Percentiles rank a stretch among this genome's conserved stretches.
phyloP scores from a whole-genome alignment of 2,113 vertebrate genomes.

The Rostratula benghalensis region DNA sequence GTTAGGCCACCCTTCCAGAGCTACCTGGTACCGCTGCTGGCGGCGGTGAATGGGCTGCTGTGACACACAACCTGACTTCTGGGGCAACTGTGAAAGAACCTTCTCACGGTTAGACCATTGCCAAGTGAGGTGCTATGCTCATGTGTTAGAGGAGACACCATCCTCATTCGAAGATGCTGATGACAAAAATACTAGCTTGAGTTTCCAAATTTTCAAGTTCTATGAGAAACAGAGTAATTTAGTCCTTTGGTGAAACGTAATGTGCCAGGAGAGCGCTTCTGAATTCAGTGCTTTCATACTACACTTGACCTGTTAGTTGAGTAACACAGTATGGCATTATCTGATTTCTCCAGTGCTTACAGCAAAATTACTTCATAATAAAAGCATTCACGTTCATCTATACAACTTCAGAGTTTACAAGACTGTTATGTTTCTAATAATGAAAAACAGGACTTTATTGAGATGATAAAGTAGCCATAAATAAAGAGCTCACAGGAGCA shows the following conservation, averaged over 20 bases:
- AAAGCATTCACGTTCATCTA: background rate
- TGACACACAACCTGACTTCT: background rate
- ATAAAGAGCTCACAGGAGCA: background rate
- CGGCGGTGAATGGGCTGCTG: background rate
- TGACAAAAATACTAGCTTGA: background rate
- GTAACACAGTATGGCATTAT: background rate
- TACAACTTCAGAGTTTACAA: background rate
- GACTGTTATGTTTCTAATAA: slow-evolving; percentile 8
- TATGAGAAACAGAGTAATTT: background rate
- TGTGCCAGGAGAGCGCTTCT: background rate
- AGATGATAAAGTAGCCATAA: slow-evolving; percentile 18
- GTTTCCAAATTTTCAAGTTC: background rate
- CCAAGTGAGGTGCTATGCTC: background rate
- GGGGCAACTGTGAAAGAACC: background rate
- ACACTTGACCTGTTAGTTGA: background rate
- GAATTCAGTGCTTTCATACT: background rate
- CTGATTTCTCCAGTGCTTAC: background rate
- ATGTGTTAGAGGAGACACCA: too few species aligned
- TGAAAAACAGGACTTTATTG: slow-evolving; percentile 31
- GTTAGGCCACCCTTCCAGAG: background rate
- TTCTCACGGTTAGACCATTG: background rate
- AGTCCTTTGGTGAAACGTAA: background rate
- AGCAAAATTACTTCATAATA: background rate
- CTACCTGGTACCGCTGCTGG: background rate
- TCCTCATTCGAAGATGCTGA: background rate